These are phyloP conservation scores for Hydrophis major DNA, from an alignment of 2,797 vertebrate genomes.

Conservation along the genomic window DNA sequence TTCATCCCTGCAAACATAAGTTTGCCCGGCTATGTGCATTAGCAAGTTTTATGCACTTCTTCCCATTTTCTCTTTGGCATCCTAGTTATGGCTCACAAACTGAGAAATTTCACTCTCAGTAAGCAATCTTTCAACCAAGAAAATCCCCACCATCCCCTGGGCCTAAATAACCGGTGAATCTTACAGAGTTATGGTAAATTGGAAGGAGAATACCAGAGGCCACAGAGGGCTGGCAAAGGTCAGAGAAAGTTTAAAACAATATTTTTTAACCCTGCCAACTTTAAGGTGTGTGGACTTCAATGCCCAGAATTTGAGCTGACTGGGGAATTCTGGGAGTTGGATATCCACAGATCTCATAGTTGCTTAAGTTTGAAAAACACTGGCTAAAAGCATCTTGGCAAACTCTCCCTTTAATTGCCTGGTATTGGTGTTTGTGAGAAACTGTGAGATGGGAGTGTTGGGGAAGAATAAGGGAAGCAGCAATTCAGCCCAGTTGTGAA, in stretches of 20 bases:
- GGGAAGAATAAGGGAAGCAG: background rate
- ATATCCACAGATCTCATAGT: background rate
- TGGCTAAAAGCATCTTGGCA: background rate
- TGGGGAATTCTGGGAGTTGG: background rate
- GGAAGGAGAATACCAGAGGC: background rate
- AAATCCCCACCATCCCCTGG: background rate
- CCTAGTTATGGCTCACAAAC: slow-evolving; percentile 50
- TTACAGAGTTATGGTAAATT: background rate
- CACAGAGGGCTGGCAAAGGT: background rate
- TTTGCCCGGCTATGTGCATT: slow-evolving; percentile 36
- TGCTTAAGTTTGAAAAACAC: background rate
- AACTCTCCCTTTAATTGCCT: background rate
- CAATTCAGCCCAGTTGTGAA: background rate
- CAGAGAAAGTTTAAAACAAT: background rate
- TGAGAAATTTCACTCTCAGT: slow-evolving; percentile 62
- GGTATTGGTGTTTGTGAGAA: background rate
- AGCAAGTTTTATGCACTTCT: slow-evolving; percentile 22
- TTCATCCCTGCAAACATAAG: slow-evolving; percentile 42
- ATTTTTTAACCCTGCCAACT: background rate
- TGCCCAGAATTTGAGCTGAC: background rate
- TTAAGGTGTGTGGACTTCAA: background rate
- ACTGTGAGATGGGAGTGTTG: background rate
- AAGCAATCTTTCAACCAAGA: slow-evolving; percentile 57
- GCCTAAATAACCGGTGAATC: background rate
- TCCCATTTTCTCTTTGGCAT: slow-evolving; percentile 15